Evolutionary conservation across 37 sponge, comb jelly and placozoan genomes (phyloP), one percentile per base, ranked within the genome.

Genomic region (Beroe ovata): DNA sequence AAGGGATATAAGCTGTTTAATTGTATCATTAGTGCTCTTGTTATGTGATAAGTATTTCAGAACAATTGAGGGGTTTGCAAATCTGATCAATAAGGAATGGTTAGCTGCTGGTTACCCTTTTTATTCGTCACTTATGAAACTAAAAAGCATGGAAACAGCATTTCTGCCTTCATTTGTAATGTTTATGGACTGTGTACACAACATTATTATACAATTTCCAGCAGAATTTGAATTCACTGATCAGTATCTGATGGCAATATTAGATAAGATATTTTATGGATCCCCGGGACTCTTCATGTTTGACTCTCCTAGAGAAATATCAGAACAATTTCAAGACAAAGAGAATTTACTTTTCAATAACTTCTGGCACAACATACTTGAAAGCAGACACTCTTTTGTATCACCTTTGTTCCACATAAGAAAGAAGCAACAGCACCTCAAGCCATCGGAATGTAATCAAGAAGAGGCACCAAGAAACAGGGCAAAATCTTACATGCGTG

Each of bases 21-120:
- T 95, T 19, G 90, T 90, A 22, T 94, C 95, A 19, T 92, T 97
- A 60, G 94, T 92, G 19, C 95, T 95, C 92, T 64, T 95, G 21
- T 91, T 97, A 89, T 64, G 72, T 21, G 97, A 97, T 64, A 91
- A 94, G 18, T 64, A 94, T 90, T 95, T 42, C 59, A 92, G 97
- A 58, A 94, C 95, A 63, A 89, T 94, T 23, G 40, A 89, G 29
- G 97, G 97, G 0, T 93, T 97, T 89, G 93, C 95, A 91, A 63
- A 63, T 26, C 91, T 97, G 28, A 90, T 97, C n/a, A 95, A 97
- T 90, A 95, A 95, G 66, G 95, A 95, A 64, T 97, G 97, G 97
- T 91, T 95, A 34, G 93, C 95, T 20, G 91, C 94, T 91, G 97
- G 97, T 0, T 93, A 97, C 88, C 92, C 93, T 22, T 97, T 97